phyloP scores from a whole-genome alignment of 1,140 invertebrate genomes.

The Cotesia chilonis region DNA sequence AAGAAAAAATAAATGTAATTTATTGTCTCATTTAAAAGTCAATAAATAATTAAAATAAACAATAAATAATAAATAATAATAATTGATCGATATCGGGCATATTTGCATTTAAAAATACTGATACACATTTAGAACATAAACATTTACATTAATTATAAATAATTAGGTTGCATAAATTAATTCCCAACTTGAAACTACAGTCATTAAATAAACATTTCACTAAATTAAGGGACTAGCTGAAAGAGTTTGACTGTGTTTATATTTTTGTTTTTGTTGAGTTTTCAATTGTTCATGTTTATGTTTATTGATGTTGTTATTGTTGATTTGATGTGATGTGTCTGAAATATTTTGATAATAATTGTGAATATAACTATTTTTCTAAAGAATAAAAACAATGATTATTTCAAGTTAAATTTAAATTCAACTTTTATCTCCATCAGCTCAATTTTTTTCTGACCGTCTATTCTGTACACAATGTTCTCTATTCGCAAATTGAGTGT shows the following conservation, averaged over 20 bases:
- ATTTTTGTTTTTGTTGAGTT: slow-evolving; percentile 30
- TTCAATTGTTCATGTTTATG: slow-evolving; percentile 7
- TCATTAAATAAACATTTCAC: slow-evolving; percentile 54
- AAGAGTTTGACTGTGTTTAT: slow-evolving; percentile 39
- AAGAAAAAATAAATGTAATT: slow-evolving; percentile 59
- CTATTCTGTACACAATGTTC: neutral
- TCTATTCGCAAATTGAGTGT: slow-evolving; percentile 39
- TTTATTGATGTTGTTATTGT: neutral
- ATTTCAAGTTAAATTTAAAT: no score
- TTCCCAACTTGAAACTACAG: slow-evolving; percentile 58
- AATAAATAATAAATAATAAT: neutral
- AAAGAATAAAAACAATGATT: neutral
- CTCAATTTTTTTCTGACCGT: slow-evolving; percentile 24
- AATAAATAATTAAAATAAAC: slow-evolving; percentile 7
- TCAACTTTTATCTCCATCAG: neutral
- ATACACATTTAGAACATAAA: slow-evolving; percentile 63
- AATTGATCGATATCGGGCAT: slow-evolving; percentile 32
- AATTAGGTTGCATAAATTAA: slow-evolving; percentile 62
- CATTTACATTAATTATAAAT: slow-evolving; percentile 62
- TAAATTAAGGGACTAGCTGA: slow-evolving; percentile 47
- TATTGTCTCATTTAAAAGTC: slow-evolving; percentile 37
- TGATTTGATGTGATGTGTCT: neutral
- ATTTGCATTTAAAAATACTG: slow-evolving; percentile 50
- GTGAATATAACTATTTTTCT: no score
- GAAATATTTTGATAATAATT: no score